Evolutionary conservation across 2,113 vertebrate genomes (phyloP).

Genomic region (Bungarus multicinctus): DNA sequence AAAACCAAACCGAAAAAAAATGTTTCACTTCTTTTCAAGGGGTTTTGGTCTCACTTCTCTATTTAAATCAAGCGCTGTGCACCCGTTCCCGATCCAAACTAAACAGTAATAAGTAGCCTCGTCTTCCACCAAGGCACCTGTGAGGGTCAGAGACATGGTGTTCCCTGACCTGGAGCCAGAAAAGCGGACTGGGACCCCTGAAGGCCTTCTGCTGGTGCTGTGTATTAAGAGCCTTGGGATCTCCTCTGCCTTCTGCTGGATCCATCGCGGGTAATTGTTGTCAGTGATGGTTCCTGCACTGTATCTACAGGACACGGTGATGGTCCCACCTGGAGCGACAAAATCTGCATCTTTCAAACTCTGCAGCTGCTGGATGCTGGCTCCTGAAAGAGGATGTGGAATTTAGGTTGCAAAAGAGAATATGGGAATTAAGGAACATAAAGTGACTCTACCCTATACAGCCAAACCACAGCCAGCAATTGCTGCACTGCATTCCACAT

Average conservation of each 20-base stretch:
- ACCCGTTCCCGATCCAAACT: rapidly evolving
- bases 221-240: not conserved
- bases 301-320: not conserved
- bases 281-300: not conserved
- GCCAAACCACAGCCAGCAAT: not conserved
- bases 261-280: not conserved
- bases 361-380: not conserved
- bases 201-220: not conserved
- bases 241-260: not conserved
- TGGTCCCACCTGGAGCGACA: not conserved
- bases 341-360: not conserved
- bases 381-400: not conserved
- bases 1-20: not conserved
- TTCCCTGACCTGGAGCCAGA: constrained; percentile 12
- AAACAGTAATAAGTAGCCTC: not conserved
- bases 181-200: not conserved
- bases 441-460: not conserved
- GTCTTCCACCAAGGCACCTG: not conserved
- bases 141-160: not conserved
- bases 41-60: not conserved
- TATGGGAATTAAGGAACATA: not conserved
- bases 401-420: not conserved
- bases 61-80: not conserved
- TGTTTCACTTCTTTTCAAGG: not conserved
- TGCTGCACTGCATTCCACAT: not conserved